Evolutionary conservation across 2,888 invertebrate genomes (phyloP), one percentile per base, ranked within the genome.

Genomic region (Lasiommata megera): DNA sequence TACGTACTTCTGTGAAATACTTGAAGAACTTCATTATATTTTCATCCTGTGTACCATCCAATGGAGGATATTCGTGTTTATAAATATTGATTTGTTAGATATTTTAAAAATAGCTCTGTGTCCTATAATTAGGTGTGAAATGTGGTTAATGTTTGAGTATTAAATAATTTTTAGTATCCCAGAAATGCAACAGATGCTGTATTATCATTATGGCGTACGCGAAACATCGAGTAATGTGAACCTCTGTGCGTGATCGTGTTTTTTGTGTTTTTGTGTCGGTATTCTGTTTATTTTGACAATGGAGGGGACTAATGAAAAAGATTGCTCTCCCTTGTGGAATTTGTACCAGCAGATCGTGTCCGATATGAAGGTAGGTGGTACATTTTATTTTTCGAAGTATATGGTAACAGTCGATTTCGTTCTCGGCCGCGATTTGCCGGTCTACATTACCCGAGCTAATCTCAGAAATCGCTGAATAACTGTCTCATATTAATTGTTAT

Each of bases 281-380:
- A 76, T 74, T 73, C 76, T 79, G 76, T 79, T 79, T 69, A 74
- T 75, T 79, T 75, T 79, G 80, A 92, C 88, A 83, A 95, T 95
- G 95, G 95, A 95, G 91, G 93, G 93, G 76, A 93, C 92, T 77
- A 85, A 87, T 53, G 96, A 96, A 82, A 93, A 96, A 85, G 97
- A 97, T 91, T 96, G 95, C 82, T 96, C 96, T 82, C 97, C 96
- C 70, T 92, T 98, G 77, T 98, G 98, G 86, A 96, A 96, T 79
- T 93, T 98, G 71, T 98, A 98, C 84, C 97, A 98, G 88, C 97
- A 97, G 85, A 97, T 99, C 73, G 95, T 99, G 74, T 95, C 95
- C 77, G 99, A 99, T 84, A 96, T 99, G 96, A 98, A 98, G 96
- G 98, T 98, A 93, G 92, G 93, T 86, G 70, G 68, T 55, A 53